Evolutionary conservation across 2,113 vertebrate genomes (phyloP).

Genomic region (Oryctolagus cuniculus): mOryCun1.1 NC_091452.1:8017001-8017500

Average conservation of each 20-base stretch:
- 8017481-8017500: background rate
- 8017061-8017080: background rate
- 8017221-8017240: conserved; percentile 43
- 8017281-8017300: background rate
- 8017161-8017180: background rate
- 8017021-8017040: background rate
- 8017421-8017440: background rate
- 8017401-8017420: background rate
- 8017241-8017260: conserved; percentile 20
- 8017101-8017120: background rate
- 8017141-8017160: background rate
- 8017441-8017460: background rate
- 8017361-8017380: background rate
- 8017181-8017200: background rate
- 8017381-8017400: too few species aligned
- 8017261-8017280: background rate
- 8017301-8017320: background rate
- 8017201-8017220: background rate
- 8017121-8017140: background rate
- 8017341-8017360: background rate
- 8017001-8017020: background rate
- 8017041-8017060: conserved; percentile 1
- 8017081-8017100: background rate
- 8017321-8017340: too few species aligned
- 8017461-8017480: background rate